Evolutionary conservation across 2,113 vertebrate species (phyloP).

Genomic region (Saguinus midas): DNA sequence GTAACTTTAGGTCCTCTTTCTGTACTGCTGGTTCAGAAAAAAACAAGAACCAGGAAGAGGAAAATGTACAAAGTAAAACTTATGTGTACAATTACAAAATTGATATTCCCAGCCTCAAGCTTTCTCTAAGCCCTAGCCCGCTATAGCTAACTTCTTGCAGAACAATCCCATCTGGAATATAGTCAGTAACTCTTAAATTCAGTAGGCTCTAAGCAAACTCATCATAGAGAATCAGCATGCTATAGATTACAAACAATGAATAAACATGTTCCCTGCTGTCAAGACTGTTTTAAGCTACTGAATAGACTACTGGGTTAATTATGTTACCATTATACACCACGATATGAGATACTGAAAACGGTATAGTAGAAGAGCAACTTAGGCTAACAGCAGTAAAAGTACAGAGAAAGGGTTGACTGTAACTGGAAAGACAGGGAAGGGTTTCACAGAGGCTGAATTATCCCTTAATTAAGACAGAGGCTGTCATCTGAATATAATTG

Average conservation of each 20-base stretch:
- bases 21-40: neutral
- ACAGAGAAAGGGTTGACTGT: conserved; percentile 1
- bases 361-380: conserved; percentile 5
- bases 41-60: neutral
- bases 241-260: neutral
- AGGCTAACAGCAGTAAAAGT: neutral
- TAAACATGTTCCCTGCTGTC: conserved; percentile 15
- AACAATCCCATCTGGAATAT: conserved; percentile 25
- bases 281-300: neutral
- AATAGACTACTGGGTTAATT: neutral
- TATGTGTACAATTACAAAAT: neutral
- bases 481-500: conserved; percentile 23
- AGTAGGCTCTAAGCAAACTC: neutral
- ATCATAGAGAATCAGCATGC: neutral
- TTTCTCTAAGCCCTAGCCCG: neutral
- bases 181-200: conserved; percentile 14
- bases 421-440: neutral
- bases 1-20: neutral
- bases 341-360: neutral
- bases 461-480: neutral
- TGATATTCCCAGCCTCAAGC: neutral
- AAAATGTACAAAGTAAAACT: conserved; percentile 7
- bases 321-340: neutral
- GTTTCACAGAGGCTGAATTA: neutral
- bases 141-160: neutral